Percentiles rank a stretch among this genome's conserved stretches.
Conservation (phyloP, 2,888 invertebrate genomes). For the Nycteola revayana region DNA sequence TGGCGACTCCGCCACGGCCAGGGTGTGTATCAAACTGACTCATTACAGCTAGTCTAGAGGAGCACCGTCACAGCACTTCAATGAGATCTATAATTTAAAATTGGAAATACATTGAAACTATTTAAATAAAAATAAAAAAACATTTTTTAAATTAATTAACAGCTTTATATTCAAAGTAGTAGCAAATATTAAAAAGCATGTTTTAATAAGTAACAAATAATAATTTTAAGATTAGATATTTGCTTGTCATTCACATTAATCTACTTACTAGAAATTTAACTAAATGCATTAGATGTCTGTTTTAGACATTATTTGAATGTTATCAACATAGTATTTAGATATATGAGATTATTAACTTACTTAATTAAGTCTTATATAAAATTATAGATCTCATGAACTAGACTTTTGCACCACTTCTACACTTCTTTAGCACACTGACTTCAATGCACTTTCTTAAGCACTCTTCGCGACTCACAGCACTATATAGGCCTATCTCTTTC, state of each 20-base stretch:
- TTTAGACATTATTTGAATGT: no score
- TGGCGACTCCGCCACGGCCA: conserved; percentile 91
- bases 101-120: neutral
- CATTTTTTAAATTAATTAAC: no score
- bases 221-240: no score
- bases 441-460: conserved; percentile 71
- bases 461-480: conserved; percentile 54
- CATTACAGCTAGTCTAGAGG: conserved; percentile 74
- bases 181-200: no score
- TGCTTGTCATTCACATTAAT: no score
- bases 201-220: no score
- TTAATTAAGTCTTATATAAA: no score
- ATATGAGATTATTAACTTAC: no score
- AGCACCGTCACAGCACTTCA: conserved; percentile 71
- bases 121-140: neutral
- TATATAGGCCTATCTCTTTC: conserved; percentile 68
- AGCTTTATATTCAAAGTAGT: no score
- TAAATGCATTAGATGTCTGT: no score
- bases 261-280: no score
- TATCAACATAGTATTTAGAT: no score
- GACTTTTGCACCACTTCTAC: conserved; percentile 72
- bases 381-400: conserved; percentile 73
- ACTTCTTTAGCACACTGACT: conserved; percentile 74
- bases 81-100: conserved; percentile 67
- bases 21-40: conserved; percentile 88